A percentile compares a stretch with the other conserved stretches of the same genome.
These are phyloP conservation scores for Pogonomyrmex californicus DNA, from an alignment of 1,140 invertebrate genomes.

Conservation along the genomic window DNA sequence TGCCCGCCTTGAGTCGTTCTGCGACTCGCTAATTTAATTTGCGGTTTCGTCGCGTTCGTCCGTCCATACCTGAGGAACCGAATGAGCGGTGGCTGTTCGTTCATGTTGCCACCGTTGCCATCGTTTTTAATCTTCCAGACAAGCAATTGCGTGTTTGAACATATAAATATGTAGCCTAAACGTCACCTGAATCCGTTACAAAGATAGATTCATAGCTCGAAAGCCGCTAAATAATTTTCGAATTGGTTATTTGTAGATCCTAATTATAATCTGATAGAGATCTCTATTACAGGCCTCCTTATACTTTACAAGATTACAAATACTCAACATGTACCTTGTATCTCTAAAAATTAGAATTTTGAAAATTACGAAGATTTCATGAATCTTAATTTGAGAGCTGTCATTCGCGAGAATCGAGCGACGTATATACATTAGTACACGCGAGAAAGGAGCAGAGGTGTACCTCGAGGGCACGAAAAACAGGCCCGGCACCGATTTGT, in stretches of 20 bases:
- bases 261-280: neutral
- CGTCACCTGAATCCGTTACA: neutral
- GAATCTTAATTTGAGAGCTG: conserved; percentile 49
- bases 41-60: conserved; percentile 84
- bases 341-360: conserved; percentile 18
- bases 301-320: neutral
- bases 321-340: neutral
- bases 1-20: conserved; percentile 78
- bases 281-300: neutral
- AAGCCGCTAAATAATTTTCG: neutral
- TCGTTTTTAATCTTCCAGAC: conserved; percentile 12
- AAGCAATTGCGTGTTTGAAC: neutral
- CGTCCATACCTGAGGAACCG: conserved; percentile 36
- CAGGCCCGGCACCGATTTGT: conserved; percentile 72
- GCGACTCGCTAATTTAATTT: conserved; percentile 84
- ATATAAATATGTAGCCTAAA: neutral
- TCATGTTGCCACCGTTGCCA: neutral
- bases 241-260: neutral
- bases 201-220: too few relatives aligned
- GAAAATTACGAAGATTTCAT: neutral
- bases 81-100: neutral
- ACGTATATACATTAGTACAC: conserved; percentile 17
- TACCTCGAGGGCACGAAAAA: conserved; percentile 66
- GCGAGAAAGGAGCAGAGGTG: conserved; percentile 12
- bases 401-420: conserved; percentile 31